Conservation (phyloP, 2,113 vertebrate genomes). For the Microtus ochrogaster region DNA sequence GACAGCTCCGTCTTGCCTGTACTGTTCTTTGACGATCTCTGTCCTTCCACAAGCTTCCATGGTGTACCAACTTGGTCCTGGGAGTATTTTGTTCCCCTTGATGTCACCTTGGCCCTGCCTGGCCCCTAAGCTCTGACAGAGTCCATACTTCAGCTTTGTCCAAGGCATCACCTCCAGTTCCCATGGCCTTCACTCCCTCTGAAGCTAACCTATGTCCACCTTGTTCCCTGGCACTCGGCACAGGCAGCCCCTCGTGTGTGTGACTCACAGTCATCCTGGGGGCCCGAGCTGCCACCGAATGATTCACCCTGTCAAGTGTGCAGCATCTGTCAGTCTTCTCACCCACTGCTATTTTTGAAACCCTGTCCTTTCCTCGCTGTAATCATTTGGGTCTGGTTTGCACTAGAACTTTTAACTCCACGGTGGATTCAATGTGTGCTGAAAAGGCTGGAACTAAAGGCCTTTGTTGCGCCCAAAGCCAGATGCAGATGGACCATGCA, state of each 20-base stretch:
- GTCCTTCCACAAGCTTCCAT: background rate
- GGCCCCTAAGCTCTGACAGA: background rate
- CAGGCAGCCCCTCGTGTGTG: rapidly evolving
- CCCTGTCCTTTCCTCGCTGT: slow-evolving; percentile 14
- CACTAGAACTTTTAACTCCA: background rate
- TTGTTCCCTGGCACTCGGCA: background rate
- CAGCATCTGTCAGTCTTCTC: background rate
- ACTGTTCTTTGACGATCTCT: background rate
- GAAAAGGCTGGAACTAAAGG: background rate
- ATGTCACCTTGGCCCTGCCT: background rate
- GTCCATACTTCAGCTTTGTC: background rate
- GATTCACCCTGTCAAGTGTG: background rate
- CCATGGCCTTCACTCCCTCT: background rate
- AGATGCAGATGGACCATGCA: background rate
- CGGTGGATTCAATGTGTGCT: background rate
- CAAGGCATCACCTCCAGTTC: rapidly evolving
- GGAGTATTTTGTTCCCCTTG: background rate
- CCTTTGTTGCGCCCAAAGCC: background rate
- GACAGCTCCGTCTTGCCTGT: no score
- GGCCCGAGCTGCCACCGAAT: background rate
- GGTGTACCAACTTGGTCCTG: background rate
- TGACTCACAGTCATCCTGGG: background rate
- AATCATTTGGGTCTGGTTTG: background rate
- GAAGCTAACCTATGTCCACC: background rate
- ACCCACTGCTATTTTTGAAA: slow-evolving; percentile 38